Conservation (phyloP, 2,888 invertebrate species). For the Hemicrepidius hirtus region DNA sequence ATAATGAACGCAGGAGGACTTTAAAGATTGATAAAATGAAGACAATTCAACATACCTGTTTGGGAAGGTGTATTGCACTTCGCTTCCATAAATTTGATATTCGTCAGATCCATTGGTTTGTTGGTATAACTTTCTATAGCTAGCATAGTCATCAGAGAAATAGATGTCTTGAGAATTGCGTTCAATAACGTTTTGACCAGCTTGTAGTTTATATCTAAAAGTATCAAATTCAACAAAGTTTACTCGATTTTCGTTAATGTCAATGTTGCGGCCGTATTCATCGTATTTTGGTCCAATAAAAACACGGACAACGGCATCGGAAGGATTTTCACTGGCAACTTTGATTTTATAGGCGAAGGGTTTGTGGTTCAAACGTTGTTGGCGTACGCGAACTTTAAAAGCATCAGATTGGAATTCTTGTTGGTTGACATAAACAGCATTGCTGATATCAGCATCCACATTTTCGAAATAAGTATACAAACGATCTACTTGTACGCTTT, state of each 20-base stretch:
- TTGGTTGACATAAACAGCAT: slow-evolving; percentile 72
- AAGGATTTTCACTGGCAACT: slow-evolving; percentile 76
- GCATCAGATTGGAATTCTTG: slow-evolving; percentile 72
- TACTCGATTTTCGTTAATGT: slow-evolving; percentile 75
- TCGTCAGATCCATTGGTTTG: slow-evolving; percentile 70
- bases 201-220: slow-evolving; percentile 76
- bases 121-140: slow-evolving; percentile 79
- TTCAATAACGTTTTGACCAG: slow-evolving; percentile 80
- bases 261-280: slow-evolving; percentile 73
- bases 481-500: slow-evolving; percentile 79
- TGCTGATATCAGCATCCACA: slow-evolving; percentile 77
- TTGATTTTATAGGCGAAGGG: slow-evolving; percentile 78
- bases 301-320: slow-evolving; percentile 77
- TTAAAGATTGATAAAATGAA: no score
- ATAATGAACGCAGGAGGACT: no score
- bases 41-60: slow-evolving; percentile 72
- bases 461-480: slow-evolving; percentile 82
- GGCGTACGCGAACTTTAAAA: slow-evolving; percentile 76
- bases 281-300: slow-evolving; percentile 84
- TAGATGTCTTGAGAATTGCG: slow-evolving; percentile 82
- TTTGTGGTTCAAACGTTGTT: slow-evolving; percentile 82
- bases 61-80: slow-evolving; percentile 81
- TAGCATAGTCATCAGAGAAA: slow-evolving; percentile 78
- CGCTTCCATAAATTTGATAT: slow-evolving; percentile 66
- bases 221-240: slow-evolving; percentile 78